These are phyloP conservation scores for Ophion costatus DNA, from an alignment of 2,888 invertebrate genomes.

Conservation along the genomic window DNA sequence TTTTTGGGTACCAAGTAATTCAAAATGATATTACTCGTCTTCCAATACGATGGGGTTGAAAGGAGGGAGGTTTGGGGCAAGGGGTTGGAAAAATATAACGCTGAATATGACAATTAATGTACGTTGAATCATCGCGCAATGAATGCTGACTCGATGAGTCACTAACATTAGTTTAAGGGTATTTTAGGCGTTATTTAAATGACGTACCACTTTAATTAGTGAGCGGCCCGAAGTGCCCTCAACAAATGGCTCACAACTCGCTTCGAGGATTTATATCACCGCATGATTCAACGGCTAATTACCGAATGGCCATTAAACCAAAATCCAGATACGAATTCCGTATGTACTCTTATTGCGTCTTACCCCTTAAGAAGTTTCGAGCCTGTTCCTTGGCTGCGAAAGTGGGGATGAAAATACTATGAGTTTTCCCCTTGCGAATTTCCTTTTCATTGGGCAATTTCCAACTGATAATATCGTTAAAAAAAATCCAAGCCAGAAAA, in stretches of 20 bases:
- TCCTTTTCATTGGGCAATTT: no score
- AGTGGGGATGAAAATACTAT: no score
- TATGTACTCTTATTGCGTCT: slow-evolving; percentile 9
- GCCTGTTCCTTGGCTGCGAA: no score
- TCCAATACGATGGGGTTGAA: not conserved
- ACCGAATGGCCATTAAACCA: slow-evolving; percentile 47
- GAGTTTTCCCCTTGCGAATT: no score
- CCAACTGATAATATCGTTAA: no score
- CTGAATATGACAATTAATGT: not conserved
- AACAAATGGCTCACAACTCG: not conserved
- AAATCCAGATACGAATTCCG: not conserved
- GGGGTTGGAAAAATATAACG: not conserved
- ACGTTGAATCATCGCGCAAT: slow-evolving; percentile 22
- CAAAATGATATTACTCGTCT: not conserved
- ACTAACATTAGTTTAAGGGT: not conserved
- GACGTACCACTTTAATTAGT: slow-evolving; percentile 38
- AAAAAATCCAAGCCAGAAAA: no score
- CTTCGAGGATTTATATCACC: slow-evolving; percentile 14
- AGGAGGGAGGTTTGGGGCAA: not conserved
- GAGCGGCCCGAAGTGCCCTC: slow-evolving; percentile 21
- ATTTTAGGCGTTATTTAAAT: not conserved
- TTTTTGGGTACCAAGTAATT: not conserved
- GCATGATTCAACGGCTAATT: slow-evolving; percentile 39
- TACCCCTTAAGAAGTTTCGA: not conserved
- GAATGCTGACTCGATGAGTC: slow-evolving; percentile 24